Conservation (phyloP, 2,113 vertebrate species). For the Tragelaphus buxtoni region DNA sequence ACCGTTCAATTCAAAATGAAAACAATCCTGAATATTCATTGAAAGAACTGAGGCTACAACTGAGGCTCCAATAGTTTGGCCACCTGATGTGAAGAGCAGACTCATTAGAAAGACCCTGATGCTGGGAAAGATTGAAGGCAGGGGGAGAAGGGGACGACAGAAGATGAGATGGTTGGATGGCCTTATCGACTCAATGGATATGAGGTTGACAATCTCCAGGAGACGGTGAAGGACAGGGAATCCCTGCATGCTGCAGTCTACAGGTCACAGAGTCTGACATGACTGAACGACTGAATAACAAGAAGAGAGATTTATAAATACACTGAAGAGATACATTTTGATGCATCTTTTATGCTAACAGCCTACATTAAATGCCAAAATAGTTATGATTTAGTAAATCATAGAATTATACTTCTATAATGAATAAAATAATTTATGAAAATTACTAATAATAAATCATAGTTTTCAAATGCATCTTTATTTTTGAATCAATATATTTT, state of each 20-base stretch:
- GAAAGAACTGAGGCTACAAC: background rate
- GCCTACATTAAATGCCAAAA: background rate
- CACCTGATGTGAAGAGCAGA: background rate
- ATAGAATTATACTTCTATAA: background rate
- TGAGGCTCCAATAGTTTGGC: background rate
- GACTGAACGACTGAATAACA: background rate
- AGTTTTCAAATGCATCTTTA: background rate
- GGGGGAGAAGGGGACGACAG: accelerated
- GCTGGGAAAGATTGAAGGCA: background rate
- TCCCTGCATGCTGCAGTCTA: background rate
- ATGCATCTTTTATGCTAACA: background rate
- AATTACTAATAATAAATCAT: background rate
- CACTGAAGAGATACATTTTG: slow-evolving; percentile 55
- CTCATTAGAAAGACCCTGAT: background rate
- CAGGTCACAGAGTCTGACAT: background rate
- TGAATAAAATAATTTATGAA: background rate
- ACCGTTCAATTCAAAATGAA: background rate
- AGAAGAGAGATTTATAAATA: slow-evolving; percentile 40
- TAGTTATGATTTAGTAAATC: slow-evolving; percentile 4
- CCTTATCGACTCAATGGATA: background rate
- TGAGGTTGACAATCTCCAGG: background rate
- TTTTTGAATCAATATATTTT: background rate
- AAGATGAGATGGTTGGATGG: background rate
- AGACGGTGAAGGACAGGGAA: background rate
- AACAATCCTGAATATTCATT: background rate